Evolutionary conservation across 1,140 invertebrate genomes (phyloP).

Genomic region (Agrypnia vestita): DNA sequence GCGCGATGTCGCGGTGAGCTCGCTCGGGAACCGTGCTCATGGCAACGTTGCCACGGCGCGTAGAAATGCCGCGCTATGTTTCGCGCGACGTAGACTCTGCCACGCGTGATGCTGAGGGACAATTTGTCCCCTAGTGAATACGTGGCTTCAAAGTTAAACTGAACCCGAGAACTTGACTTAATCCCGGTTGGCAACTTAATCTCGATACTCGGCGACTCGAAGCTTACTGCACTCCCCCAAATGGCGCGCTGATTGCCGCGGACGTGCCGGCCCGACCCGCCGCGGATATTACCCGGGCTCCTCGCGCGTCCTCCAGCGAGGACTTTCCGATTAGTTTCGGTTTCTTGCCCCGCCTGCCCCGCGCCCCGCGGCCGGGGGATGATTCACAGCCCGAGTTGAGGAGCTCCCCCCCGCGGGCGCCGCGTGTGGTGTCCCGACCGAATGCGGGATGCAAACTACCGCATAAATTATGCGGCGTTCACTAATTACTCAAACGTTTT

Average conservation of each 20-base stretch:
- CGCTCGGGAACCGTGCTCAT: too few species aligned
- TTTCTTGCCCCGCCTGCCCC: neutral
- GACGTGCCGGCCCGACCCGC: too few species aligned
- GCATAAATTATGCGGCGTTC: conserved; percentile 4
- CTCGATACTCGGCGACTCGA: too few species aligned
- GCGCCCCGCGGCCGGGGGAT: neutral
- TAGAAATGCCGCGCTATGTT: too few species aligned
- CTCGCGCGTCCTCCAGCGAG: too few species aligned
- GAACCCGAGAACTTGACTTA: neutral
- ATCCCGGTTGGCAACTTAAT: neutral
- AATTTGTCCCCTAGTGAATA: too few species aligned
- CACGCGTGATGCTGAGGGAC: too few species aligned
- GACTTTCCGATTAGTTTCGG: neutral
- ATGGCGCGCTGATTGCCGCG: too few species aligned
- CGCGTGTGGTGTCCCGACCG: neutral
- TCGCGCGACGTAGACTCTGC: neutral
- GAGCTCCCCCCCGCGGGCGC: neutral
- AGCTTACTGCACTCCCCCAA: too few species aligned
- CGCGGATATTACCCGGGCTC: too few species aligned
- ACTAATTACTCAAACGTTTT: conserved; percentile 31
- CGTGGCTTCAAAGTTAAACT: neutral
- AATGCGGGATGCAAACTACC: neutral
- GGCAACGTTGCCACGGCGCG: too few species aligned
- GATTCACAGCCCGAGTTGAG: conserved; percentile 10
- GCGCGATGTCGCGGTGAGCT: too few species aligned